Percentiles rank a stretch among this genome's conserved stretches.
Conservation (phyloP, 2,888 invertebrate species). For the Phasia obesa region DNA sequence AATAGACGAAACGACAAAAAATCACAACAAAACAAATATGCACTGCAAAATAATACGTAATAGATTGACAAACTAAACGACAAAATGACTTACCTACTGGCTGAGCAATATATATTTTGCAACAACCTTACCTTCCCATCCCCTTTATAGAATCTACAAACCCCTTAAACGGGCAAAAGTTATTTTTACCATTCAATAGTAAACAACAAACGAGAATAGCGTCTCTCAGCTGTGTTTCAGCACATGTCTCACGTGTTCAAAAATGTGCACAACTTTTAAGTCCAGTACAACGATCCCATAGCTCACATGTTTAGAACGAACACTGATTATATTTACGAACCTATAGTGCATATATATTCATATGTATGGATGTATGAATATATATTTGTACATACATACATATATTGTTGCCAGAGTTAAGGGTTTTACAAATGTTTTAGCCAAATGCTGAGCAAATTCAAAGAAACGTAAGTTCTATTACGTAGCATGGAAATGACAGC, state of each 20-base stretch:
- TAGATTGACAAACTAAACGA: slow-evolving; percentile 60
- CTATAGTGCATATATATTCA: no score
- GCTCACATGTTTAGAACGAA: slow-evolving; percentile 78
- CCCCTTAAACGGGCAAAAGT: slow-evolving; percentile 40
- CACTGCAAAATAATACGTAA: slow-evolving; percentile 57
- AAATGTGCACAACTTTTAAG: slow-evolving; percentile 73
- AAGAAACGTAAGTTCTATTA: not conserved
- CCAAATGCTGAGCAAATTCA: not conserved
- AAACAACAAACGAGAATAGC: slow-evolving; percentile 48
- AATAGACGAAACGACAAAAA: slow-evolving; percentile 4
- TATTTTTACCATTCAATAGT: slow-evolving; percentile 59
- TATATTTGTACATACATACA: no score
- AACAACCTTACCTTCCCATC: slow-evolving; percentile 14
- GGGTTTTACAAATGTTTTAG: not conserved
- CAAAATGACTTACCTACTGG: slow-evolving; percentile 22
- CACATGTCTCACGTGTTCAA: slow-evolving; percentile 75
- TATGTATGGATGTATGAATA: not conserved
- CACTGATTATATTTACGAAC: slow-evolving; percentile 35
- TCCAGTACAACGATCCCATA: slow-evolving; percentile 79
- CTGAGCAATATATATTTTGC: slow-evolving; percentile 43
- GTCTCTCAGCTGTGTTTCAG: slow-evolving; percentile 47
- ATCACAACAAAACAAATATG: slow-evolving; percentile 22
- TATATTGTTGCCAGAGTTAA: slow-evolving; percentile 14
- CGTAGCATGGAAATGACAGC: not conserved
- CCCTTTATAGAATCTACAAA: slow-evolving; percentile 17